Percentiles rank a stretch among this genome's conserved stretches.
These are phyloP conservation scores for Sebastes hubbsi DNA, from an alignment of 2,797 vertebrate genomes.

Conservation along the genomic window DNA sequence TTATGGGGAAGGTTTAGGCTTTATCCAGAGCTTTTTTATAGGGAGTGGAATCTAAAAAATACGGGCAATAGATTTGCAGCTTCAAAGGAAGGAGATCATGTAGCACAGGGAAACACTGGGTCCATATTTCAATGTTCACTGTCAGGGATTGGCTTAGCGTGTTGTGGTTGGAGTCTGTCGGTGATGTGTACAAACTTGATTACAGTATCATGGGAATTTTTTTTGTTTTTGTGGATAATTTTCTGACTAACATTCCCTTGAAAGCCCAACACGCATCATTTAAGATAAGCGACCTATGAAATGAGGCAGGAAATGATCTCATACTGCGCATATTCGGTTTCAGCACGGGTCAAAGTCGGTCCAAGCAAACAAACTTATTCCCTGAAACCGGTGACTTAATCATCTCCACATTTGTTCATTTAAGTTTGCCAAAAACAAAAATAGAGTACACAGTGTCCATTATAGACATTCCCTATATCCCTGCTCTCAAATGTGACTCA, in stretches of 20 bases:
- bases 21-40: conserved; percentile 27
- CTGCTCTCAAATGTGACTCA: conserved; percentile 41
- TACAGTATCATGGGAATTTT: conserved; percentile 32
- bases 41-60: conserved; percentile 15
- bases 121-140: conserved; percentile 12
- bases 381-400: conserved; percentile 35
- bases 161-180: conserved; percentile 24
- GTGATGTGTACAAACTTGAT: conserved; percentile 37
- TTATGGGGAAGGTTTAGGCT: conserved; percentile 26
- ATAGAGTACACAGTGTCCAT: conserved; percentile 1
- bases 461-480: conserved; percentile 13
- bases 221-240: conserved; percentile 4
- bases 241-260: conserved; percentile 30
- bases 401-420: conserved; percentile 19
- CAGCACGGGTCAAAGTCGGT: conserved; percentile 31
- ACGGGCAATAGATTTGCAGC: conserved; percentile 13
- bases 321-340: conserved; percentile 38
- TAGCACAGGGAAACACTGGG: conserved; percentile 9
- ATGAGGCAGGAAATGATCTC: conserved; percentile 68
- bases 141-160: neutral
- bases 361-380: conserved; percentile 31
- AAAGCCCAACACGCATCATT: conserved; percentile 35
- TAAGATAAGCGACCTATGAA: conserved; percentile 59
- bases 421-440: conserved; percentile 26
- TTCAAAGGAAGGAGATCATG: conserved; percentile 20